Percentiles rank a stretch among this genome's conserved stretches.
Conservation (phyloP, 2,888 invertebrate species). For the Andrena camellia region DNA sequence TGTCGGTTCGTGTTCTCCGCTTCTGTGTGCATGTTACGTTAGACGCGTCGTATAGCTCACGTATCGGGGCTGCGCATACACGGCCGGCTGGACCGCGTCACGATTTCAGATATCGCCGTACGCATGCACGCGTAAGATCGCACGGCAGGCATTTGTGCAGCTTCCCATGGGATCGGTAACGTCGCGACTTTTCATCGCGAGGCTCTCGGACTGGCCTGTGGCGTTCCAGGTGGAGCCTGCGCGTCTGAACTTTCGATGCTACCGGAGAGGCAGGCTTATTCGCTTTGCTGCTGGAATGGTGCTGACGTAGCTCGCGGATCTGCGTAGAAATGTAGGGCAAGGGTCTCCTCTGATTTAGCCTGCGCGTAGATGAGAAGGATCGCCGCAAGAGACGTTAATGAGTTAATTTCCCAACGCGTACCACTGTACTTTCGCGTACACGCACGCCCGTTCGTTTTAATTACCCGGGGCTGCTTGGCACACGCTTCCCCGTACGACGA, state of each 20-base stretch:
- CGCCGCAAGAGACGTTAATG: conserved; percentile 12
- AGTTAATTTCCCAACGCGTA: conserved; percentile 30
- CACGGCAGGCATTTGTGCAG: neutral
- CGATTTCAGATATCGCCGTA: conserved; percentile 53
- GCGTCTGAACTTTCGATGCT: too few relatives aligned
- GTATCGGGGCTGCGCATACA: conserved; percentile 54
- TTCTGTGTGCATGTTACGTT: conserved; percentile 53
- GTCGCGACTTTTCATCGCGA: neutral
- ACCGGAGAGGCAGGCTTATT: too few relatives aligned
- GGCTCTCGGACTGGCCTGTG: neutral
- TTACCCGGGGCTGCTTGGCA: conserved; percentile 10
- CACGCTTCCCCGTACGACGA: conserved; percentile 4
- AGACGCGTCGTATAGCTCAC: conserved; percentile 44
- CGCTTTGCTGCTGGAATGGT: too few relatives aligned
- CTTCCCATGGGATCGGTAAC: conserved; percentile 7
- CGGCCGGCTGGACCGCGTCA: conserved; percentile 46
- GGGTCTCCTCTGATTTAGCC: neutral
- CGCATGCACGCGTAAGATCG: conserved; percentile 16
- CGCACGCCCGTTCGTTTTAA: conserved; percentile 38
- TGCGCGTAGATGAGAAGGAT: neutral
- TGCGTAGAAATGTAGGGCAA: neutral
- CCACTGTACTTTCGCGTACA: conserved; percentile 13
- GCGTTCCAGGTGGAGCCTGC: neutral
- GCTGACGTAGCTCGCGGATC: too few relatives aligned
- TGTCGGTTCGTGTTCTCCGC: conserved; percentile 58